A percentile compares a stretch with the other conserved stretches of the same genome.
phyloP scores from a whole-genome alignment of 1,140 invertebrate species.

The Dreissena polymorpha region DNA sequence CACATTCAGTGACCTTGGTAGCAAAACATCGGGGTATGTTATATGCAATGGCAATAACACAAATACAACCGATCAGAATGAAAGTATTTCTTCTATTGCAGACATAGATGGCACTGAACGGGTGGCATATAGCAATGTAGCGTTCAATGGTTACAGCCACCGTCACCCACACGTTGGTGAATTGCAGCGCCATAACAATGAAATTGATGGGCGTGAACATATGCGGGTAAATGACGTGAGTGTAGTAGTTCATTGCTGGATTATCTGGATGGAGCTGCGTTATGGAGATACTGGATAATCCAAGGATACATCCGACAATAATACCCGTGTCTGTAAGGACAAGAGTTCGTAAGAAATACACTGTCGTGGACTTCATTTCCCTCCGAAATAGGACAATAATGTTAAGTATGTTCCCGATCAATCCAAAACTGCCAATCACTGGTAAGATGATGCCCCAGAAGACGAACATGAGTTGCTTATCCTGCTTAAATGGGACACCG shows the following conservation, averaged over 20 bases:
- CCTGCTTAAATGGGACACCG: too few relatives aligned
- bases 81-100: conserved; percentile 69
- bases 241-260: conserved; percentile 84
- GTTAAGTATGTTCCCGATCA: conserved; percentile 76
- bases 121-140: conserved; percentile 77
- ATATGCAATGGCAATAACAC: conserved; percentile 68
- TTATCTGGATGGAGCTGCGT: conserved; percentile 46
- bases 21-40: conserved; percentile 76
- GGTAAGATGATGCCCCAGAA: conserved; percentile 74
- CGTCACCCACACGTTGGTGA: conserved; percentile 77
- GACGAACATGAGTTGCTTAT: conserved; percentile 63
- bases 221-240: conserved; percentile 71
- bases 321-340: conserved; percentile 74
- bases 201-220: conserved; percentile 70
- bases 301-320: conserved; percentile 88
- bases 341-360: conserved; percentile 74
- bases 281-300: conserved; percentile 58
- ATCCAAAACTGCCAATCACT: conserved; percentile 66
- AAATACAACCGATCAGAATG: conserved; percentile 64
- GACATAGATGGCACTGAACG: conserved; percentile 69
- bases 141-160: conserved; percentile 76
- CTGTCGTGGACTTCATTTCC: conserved; percentile 76
- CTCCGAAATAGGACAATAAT: conserved; percentile 76
- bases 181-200: conserved; percentile 76
- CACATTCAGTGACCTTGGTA: conserved; percentile 22